Percentiles rank a stretch among this genome's conserved stretches.
Evolutionary conservation across 2,113 vertebrate species (phyloP).

Genomic region (Anoplopoma fimbria): DNA sequence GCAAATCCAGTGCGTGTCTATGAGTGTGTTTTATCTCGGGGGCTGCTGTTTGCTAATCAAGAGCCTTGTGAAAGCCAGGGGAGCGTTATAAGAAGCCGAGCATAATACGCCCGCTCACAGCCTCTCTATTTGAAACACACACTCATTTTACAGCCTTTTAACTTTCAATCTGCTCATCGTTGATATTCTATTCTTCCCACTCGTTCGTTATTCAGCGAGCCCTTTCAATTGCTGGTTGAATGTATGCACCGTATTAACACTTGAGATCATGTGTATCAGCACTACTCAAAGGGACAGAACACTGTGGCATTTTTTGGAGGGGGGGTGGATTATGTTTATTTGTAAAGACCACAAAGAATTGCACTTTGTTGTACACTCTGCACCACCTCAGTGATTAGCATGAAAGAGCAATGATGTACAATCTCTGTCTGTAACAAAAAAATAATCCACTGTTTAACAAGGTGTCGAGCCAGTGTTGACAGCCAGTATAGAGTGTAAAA

Average conservation of each 20-base stretch:
- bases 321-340: not conserved
- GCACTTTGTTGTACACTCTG: slow-evolving; percentile 1
- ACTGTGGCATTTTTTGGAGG: not conserved
- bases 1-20: slow-evolving; percentile 67
- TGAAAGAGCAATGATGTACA: slow-evolving; percentile 13
- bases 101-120: slow-evolving; percentile 60
- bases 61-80: slow-evolving; percentile 78
- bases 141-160: slow-evolving; percentile 81
- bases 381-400: slow-evolving; percentile 1
- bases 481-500: not conserved
- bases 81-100: slow-evolving; percentile 67
- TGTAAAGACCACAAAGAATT: not conserved
- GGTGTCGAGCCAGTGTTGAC: not conserved
- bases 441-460: not conserved
- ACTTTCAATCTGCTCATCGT: slow-evolving; percentile 75
- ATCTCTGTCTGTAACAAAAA: not conserved
- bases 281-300: slow-evolving; percentile 35
- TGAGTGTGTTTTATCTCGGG: slow-evolving; percentile 74
- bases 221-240: slow-evolving; percentile 39
- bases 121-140: slow-evolving; percentile 68
- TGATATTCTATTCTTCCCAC: slow-evolving; percentile 69
- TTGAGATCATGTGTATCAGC: slow-evolving; percentile 60
- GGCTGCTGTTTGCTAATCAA: slow-evolving; percentile 81
- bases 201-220: slow-evolving; percentile 52
- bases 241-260: slow-evolving; percentile 45